Evolutionary conservation across 2,797 vertebrate genomes (phyloP).

Genomic region (Myotis vivesi): DNA sequence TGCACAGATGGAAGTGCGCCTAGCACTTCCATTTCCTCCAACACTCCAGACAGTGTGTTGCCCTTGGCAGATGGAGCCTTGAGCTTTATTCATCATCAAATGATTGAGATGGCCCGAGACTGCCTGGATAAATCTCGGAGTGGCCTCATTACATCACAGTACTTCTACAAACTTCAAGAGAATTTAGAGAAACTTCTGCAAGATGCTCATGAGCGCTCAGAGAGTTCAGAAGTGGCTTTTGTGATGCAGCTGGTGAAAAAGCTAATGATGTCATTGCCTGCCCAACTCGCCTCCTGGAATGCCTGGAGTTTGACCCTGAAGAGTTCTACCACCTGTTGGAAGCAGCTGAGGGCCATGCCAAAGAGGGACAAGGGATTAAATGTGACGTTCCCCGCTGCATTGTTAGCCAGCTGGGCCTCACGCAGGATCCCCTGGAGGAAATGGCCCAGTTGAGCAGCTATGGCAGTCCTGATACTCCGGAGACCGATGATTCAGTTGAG

Average conservation of each 20-base stretch:
- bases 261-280: slow-evolving; percentile 98
- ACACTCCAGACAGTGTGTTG: slow-evolving; percentile 90
- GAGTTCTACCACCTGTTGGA: slow-evolving; percentile 98
- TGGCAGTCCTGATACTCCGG: slow-evolving; percentile 95
- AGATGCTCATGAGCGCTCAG: slow-evolving; percentile 93
- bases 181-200: slow-evolving; percentile 93
- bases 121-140: slow-evolving; percentile 95
- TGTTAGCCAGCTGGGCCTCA: slow-evolving; percentile 97
- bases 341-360: slow-evolving; percentile 97
- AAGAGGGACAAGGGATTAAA: slow-evolving; percentile 97
- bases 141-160: slow-evolving; percentile 96
- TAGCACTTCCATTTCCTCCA: slow-evolving; percentile 92
- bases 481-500: slow-evolving; percentile 93
- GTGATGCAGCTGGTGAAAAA: slow-evolving; percentile 95
- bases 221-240: slow-evolving; percentile 95
- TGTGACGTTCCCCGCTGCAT: slow-evolving; percentile 97
- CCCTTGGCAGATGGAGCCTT: slow-evolving; percentile 95
- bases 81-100: slow-evolving; percentile 98
- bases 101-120: slow-evolving; percentile 96
- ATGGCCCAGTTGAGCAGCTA: slow-evolving; percentile 98
- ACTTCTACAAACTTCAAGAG: slow-evolving; percentile 98
- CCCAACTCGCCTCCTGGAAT: slow-evolving; percentile 95
- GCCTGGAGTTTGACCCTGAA: slow-evolving; percentile 98
- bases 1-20: slow-evolving; percentile 97
- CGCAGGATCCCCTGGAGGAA: slow-evolving; percentile 96